phyloP scores from a whole-genome alignment of 1,140 invertebrate genomes.

The Drosophila quadrilineata region DNA sequence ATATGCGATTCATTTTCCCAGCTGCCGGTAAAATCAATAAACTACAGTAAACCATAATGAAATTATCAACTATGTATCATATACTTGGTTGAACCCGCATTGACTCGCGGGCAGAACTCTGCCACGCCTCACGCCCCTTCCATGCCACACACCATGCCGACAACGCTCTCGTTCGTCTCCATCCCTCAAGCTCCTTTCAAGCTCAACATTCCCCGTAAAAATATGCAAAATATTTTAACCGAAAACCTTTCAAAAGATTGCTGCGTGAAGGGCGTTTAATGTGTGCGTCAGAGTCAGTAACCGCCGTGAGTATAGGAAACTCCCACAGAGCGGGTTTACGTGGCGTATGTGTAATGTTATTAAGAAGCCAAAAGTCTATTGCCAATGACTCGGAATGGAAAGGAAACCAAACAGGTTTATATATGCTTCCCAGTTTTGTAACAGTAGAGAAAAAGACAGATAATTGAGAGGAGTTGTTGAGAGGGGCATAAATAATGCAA shows the following conservation, averaged over 20 bases:
- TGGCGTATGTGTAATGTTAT: conserved; percentile 55
- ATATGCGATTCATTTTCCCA: conserved; percentile 16
- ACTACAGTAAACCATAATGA: conserved; percentile 55
- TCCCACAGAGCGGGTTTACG: neutral
- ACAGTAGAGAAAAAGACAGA: conserved; percentile 8
- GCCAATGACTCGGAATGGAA: conserved; percentile 29
- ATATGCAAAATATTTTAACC: conserved; percentile 76
- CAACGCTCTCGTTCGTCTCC: neutral
- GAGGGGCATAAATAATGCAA: too few species aligned
- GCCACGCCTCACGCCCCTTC: neutral
- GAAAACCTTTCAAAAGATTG: conserved; percentile 74
- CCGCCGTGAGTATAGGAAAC: neutral
- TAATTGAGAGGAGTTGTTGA: too few species aligned
- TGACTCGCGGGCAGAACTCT: neutral
- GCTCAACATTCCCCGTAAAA: conserved; percentile 56
- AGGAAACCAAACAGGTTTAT: conserved; percentile 3
- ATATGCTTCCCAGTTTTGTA: too few species aligned
- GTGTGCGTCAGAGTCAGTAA: conserved; percentile 21
- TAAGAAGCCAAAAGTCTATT: conserved; percentile 31
- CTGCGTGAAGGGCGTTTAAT: conserved; percentile 22
- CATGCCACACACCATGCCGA: neutral
- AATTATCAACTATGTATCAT: conserved; percentile 65
- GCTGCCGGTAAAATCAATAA: conserved; percentile 60
- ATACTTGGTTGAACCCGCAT: conserved; percentile 2
- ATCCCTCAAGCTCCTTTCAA: neutral